Evolutionary conservation across 2,888 invertebrate genomes (phyloP), one percentile per base, ranked within the genome.

Genomic region (Drosophila mercatorum): DNA sequence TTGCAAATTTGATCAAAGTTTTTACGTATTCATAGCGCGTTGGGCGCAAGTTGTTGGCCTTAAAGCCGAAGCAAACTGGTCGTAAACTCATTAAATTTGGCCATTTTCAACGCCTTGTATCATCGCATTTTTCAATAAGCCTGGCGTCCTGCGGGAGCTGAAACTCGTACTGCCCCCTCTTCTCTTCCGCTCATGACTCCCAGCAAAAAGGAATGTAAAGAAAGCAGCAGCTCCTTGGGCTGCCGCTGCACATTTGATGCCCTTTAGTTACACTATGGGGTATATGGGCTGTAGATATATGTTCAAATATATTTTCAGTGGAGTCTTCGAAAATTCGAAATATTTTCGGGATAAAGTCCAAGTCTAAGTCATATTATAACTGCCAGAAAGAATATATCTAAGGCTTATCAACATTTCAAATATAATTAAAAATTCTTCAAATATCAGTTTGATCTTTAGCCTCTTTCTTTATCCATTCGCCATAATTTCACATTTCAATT

Each of bases 51-150:
- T 10, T 56, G 40, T 4, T 34, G 22, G 38, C 70, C 69, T 79
- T 69, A 75, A 68, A 49, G 61, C 41, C 17, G 8, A 12, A 51
- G 63, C 56, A 11, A 58, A 4, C 51, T 34, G 51, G 62, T 66
- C 67, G 64, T 83, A 88, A 89, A 87, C 89, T 84, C 82, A 83
- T 83, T 87, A 83, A 72, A 89, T 84, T 78, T 84, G 89, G 69
- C 60, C 53, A 66, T 79, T 78, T 62, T 58, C 64, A 40, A n/a
- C 65, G 78, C 83, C 83, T 78, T 64, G 56, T 63, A 60, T 74
- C 75, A 61, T 47, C 72, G 76, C 72, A 89, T 73, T 83, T 77
- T 84, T 79, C 76, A 84, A 81, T 81, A 72, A 72, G 56, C 64
- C 72, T n/a, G n/a, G 17, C 51, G 43, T 41, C 60, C 41, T 51